A percentile compares a stretch with the other conserved stretches of the same genome.
Conservation (phyloP, 2,888 invertebrate genomes). For the Sesia apiformis region DNA sequence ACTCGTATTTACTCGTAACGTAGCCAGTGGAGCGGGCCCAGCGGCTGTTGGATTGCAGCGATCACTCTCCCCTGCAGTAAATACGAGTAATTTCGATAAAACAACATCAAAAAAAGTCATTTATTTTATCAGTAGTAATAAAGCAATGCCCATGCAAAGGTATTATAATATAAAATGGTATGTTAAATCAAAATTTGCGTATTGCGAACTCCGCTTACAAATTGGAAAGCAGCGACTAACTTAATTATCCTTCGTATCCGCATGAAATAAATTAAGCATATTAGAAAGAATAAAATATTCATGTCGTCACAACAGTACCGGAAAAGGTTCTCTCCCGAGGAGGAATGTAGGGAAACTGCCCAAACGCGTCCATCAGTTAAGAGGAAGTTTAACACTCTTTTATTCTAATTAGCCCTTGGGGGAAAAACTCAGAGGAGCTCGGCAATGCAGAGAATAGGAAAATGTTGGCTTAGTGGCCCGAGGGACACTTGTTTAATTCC, state of each 20-base stretch:
- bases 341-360: constrained; percentile 23
- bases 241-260: neutral
- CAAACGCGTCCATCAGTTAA: constrained; percentile 44
- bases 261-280: constrained; percentile 8
- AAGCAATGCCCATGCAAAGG: too few species aligned
- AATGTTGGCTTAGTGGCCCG: constrained; percentile 24
- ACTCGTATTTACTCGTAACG: too few species aligned
- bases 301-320: constrained; percentile 23
- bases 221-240: neutral
- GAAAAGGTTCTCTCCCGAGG: constrained; percentile 18
- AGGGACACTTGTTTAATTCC: constrained; percentile 39
- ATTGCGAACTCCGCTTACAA: neutral
- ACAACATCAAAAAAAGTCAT: too few species aligned
- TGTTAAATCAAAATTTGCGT: neutral
- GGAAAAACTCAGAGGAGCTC: constrained; percentile 36
- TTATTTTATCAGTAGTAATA: too few species aligned
- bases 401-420: constrained; percentile 58
- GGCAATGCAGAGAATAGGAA: constrained; percentile 26
- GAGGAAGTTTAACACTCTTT: constrained; percentile 60
- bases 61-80: too few species aligned
- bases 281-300: constrained; percentile 26
- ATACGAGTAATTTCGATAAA: too few species aligned
- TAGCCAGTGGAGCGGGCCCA: too few species aligned
- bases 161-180: too few species aligned
- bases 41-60: too few species aligned